Conservation (phyloP, 2,888 invertebrate species). For the Ormyrus labotus region DNA sequence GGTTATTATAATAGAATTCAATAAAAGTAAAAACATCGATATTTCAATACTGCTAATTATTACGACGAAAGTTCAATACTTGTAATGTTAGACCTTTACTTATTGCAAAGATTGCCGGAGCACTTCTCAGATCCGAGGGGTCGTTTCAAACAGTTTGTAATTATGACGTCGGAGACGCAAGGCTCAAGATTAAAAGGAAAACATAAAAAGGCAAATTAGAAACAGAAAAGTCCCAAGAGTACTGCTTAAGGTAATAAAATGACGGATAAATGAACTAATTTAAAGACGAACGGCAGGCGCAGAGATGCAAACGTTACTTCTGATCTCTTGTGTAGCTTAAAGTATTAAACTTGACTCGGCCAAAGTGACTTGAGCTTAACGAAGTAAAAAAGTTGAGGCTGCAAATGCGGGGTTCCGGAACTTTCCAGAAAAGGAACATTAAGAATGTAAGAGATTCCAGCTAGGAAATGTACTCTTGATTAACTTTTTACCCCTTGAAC, state of each 20-base stretch:
- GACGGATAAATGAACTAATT: constrained; percentile 30
- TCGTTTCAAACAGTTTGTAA: too few species aligned
- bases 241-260: neutral
- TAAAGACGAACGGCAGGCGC: neutral
- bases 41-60: too few species aligned
- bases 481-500: constrained; percentile 9
- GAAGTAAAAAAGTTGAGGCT: constrained; percentile 44
- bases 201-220: neutral
- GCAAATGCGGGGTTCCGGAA: constrained; percentile 10
- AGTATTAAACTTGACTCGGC: constrained; percentile 43
- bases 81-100: too few species aligned
- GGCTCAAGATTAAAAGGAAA: neutral
- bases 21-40: too few species aligned
- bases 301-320: constrained; percentile 25
- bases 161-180: neutral
- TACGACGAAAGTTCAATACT: too few species aligned
- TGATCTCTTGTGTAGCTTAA: constrained; percentile 43
- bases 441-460: constrained; percentile 19
- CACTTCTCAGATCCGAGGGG: too few species aligned
- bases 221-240: neutral
- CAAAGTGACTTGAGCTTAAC: constrained; percentile 38
- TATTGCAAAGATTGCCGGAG: too few species aligned
- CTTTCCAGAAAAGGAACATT: constrained; percentile 22
- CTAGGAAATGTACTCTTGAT: constrained; percentile 12
- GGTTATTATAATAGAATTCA: too few species aligned